Evolutionary conservation across 1,140 invertebrate genomes (phyloP).

Genomic region (Drosophila sp.): DNA sequence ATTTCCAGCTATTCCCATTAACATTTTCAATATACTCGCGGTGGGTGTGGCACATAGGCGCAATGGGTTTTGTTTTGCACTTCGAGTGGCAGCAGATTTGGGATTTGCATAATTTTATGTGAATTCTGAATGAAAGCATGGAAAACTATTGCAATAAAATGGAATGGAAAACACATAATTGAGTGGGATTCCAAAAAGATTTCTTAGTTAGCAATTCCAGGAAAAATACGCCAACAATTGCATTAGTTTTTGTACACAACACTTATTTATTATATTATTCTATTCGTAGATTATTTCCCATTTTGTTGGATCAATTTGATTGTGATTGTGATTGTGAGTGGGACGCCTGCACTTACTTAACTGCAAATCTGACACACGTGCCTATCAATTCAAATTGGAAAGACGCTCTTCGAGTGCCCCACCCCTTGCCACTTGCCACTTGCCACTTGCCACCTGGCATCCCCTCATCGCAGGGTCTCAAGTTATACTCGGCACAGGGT

Average conservation of each 20-base stretch:
- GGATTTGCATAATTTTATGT: slow-evolving; percentile 64
- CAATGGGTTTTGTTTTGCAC: slow-evolving; percentile 41
- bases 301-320: background rate
- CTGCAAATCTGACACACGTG: slow-evolving; percentile 50
- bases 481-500: slow-evolving; percentile 21
- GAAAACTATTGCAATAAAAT: slow-evolving; percentile 30
- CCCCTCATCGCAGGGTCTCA: background rate
- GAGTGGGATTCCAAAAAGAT: background rate
- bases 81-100: slow-evolving; percentile 40
- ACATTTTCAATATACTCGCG: slow-evolving; percentile 68
- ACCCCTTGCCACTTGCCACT: background rate
- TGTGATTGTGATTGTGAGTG: slow-evolving; percentile 11
- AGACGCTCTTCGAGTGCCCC: slow-evolving; percentile 17
- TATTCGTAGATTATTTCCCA: background rate
- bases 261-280: background rate
- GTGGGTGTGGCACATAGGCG: slow-evolving; percentile 34
- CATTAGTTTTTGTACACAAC: too few relatives aligned
- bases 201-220: background rate
- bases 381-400: slow-evolving; percentile 56
- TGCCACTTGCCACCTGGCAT: background rate
- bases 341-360: slow-evolving; percentile 38
- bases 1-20: slow-evolving; percentile 48
- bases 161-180: slow-evolving; percentile 3
- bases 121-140: slow-evolving; percentile 16
- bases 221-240: too few relatives aligned